These are phyloP conservation scores for Chloropsis cyanopogon DNA, from an alignment of 2,113 vertebrate genomes.

Conservation along the genomic window DNA sequence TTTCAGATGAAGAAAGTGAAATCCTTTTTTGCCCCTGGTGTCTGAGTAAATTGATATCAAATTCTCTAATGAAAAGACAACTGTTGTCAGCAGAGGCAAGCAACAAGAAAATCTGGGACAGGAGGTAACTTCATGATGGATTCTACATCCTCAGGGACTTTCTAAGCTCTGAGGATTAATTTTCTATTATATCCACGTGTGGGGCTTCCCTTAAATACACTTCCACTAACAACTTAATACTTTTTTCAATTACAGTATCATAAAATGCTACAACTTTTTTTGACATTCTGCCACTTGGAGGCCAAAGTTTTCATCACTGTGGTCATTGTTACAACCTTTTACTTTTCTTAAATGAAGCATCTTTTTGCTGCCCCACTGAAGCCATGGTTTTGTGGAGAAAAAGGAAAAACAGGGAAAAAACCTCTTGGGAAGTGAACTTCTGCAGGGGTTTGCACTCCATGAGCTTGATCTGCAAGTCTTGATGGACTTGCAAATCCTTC, in stretches of 20 bases:
- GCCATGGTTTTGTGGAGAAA: background rate
- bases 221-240: slow-evolving; percentile 50
- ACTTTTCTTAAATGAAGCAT: background rate
- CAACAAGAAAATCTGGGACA: slow-evolving; percentile 59
- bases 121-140: slow-evolving; percentile 51
- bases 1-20: slow-evolving; percentile 58
- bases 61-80: slow-evolving; percentile 58
- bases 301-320: background rate
- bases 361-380: background rate
- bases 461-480: background rate
- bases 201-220: slow-evolving; percentile 60
- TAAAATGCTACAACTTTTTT: background rate
- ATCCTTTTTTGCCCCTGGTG: slow-evolving; percentile 45
- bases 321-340: background rate
- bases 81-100: slow-evolving; percentile 53
- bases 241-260: slow-evolving; percentile 23
- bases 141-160: slow-evolving; percentile 53
- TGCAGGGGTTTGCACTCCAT: background rate
- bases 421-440: background rate
- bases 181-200: slow-evolving; percentile 47
- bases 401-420: background rate
- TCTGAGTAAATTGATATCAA: slow-evolving; percentile 59
- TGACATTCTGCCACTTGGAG: background rate
- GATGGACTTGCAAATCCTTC: background rate
- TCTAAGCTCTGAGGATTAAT: slow-evolving; percentile 55